phyloP scores from a whole-genome alignment of 1,140 invertebrate genomes.

The Drosophila insularis region DNA sequence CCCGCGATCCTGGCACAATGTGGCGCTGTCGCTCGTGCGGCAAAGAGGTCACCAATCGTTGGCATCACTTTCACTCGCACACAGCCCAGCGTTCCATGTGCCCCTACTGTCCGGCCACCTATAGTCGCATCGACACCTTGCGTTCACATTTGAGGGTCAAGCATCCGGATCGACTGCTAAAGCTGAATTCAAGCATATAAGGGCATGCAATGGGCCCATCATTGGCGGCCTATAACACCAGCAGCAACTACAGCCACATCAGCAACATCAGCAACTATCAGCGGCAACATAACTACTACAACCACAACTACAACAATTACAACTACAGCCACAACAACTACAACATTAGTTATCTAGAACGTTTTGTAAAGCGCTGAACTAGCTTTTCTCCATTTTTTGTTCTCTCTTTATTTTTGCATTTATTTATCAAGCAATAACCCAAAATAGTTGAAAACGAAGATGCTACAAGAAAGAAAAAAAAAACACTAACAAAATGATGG shows the following conservation, averaged over 20 bases:
- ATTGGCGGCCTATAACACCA: constrained; percentile 11
- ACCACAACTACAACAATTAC: constrained; percentile 27
- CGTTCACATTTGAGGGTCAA: constrained; percentile 89
- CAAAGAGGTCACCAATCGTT: constrained; percentile 92
- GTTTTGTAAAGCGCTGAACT: constrained; percentile 40
- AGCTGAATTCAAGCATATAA: constrained; percentile 78
- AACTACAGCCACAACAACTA: constrained; percentile 19
- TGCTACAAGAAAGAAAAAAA: constrained; percentile 53
- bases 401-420: constrained; percentile 51
- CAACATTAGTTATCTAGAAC: constrained; percentile 23
- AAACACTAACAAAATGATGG: constrained; percentile 1
- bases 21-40: constrained; percentile 91
- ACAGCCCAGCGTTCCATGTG: constrained; percentile 90
- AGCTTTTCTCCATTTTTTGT: neutral
- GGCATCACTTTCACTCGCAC: constrained; percentile 94
- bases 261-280: constrained; percentile 26
- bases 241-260: constrained; percentile 26
- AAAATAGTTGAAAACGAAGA: constrained; percentile 73
- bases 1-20: constrained; percentile 86
- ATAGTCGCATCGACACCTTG: constrained; percentile 92
- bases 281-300: constrained; percentile 36
- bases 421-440: constrained; percentile 70
- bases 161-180: constrained; percentile 85
- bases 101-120: constrained; percentile 92
- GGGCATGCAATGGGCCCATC: constrained; percentile 26